Evolutionary conservation across 2,113 vertebrate genomes (phyloP).

Genomic region (Emydocephalus ijimae): DNA sequence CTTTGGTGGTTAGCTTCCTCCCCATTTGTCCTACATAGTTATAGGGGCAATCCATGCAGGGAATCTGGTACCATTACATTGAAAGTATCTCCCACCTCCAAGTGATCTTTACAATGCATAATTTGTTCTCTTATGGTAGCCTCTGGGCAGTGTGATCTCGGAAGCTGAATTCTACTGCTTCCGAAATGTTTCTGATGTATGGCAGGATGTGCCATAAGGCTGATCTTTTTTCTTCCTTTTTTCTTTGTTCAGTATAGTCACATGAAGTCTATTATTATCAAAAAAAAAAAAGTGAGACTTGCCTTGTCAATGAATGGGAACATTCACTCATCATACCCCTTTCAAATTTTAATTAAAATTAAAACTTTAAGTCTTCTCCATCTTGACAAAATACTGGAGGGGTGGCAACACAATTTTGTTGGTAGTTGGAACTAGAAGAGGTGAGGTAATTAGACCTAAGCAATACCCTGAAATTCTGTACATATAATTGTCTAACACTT

Average conservation of each 20-base stretch:
- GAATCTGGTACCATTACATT: background rate
- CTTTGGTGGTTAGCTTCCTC: background rate
- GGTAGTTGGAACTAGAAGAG: background rate
- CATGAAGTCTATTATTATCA: background rate
- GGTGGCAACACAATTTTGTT: background rate
- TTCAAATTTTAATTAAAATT: background rate
- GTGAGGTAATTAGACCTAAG: background rate
- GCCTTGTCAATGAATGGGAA: background rate
- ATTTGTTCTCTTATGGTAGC: background rate
- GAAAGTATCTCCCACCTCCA: background rate
- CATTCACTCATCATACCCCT: background rate
- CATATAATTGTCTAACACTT: background rate
- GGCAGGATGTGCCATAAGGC: background rate
- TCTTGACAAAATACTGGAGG: background rate
- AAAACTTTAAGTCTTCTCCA: background rate
- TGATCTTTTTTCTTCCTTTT: background rate
- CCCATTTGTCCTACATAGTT: background rate
- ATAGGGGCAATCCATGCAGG: background rate
- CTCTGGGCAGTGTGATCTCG: background rate
- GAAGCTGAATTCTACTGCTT: background rate
- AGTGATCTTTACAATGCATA: background rate
- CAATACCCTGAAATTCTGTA: background rate
- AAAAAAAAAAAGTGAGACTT: background rate
- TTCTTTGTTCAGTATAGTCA: background rate
- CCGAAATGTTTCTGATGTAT: background rate